phyloP scores from a whole-genome alignment of 2,113 vertebrate species.

The Danionella cerebrum region DNA sequence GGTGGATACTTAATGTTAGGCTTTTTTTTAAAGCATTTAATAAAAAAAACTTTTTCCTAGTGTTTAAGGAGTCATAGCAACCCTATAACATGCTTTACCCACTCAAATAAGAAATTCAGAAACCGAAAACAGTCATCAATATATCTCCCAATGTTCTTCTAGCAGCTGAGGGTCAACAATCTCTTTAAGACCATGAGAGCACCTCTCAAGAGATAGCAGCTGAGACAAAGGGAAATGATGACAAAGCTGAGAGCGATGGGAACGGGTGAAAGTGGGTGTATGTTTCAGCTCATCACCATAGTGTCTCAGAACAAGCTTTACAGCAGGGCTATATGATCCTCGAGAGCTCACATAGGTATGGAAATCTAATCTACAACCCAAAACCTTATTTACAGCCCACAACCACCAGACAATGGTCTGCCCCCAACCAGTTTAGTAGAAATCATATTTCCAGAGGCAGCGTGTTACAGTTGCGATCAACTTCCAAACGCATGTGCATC shows the following conservation, averaged over 20 bases:
- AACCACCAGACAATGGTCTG: too few relatives aligned
- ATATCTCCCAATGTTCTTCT: too few relatives aligned
- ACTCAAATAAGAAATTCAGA: too few relatives aligned
- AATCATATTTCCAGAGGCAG: conserved; percentile 3
- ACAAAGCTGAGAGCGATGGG: not conserved
- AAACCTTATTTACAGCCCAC: not conserved
- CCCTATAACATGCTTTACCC: too few relatives aligned
- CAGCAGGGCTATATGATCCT: not conserved
- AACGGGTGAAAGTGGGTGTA: not conserved
- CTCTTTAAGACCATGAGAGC: not conserved
- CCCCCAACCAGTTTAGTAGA: not conserved
- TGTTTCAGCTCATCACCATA: not conserved
- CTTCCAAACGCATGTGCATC: too few relatives aligned
- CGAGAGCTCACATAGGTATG: conserved; percentile 6
- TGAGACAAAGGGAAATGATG: not conserved
- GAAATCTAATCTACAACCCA: conserved; percentile 16
- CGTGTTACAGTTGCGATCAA: not conserved
- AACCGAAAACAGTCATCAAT: too few relatives aligned
- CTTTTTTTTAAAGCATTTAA: too few relatives aligned
- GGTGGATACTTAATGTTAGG: too few relatives aligned
- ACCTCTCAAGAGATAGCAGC: not conserved
- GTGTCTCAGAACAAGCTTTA: not conserved
- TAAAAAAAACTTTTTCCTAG: too few relatives aligned
- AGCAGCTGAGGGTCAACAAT: too few relatives aligned
- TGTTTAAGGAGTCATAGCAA: too few relatives aligned